A percentile compares a stretch with the other conserved stretches of the same genome.
phyloP scores from a whole-genome alignment of 2,888 invertebrate species.

The Amphimallon solstitiale region DNA sequence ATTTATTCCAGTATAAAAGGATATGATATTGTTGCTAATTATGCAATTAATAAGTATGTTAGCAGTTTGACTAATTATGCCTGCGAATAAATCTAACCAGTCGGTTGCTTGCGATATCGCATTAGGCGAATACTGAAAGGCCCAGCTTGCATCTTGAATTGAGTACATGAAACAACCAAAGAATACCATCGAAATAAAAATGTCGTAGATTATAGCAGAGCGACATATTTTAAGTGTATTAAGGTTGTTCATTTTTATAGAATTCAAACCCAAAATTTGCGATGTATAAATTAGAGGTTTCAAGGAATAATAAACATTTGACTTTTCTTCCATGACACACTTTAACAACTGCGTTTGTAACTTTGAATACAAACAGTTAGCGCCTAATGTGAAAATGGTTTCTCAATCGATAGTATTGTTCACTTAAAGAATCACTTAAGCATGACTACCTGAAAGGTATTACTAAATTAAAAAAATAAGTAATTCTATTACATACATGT shows the following conservation, averaged over 20 bases:
- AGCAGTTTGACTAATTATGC: conserved; percentile 34
- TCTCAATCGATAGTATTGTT: too few relatives aligned
- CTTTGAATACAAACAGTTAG: too few relatives aligned
- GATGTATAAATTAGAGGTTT: conserved; percentile 32
- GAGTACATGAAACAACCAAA: conserved; percentile 36
- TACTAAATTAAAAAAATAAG: too few relatives aligned
- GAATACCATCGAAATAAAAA: conserved; percentile 14
- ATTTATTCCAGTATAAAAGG: conserved; percentile 15
- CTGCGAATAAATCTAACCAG: conserved; percentile 41
- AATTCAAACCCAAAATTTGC: conserved; percentile 31
- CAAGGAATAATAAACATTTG: conserved; percentile 35
- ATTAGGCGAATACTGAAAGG: conserved; percentile 12
- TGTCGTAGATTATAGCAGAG: conserved; percentile 29
- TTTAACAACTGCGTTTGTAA: background rate
- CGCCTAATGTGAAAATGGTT: too few relatives aligned
- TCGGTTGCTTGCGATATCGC: conserved; percentile 41
- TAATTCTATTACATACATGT: too few relatives aligned
- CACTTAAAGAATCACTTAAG: too few relatives aligned
- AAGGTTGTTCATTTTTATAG: conserved; percentile 32
- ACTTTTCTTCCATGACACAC: conserved; percentile 20
- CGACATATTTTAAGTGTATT: conserved; percentile 25
- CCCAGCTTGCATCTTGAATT: background rate
- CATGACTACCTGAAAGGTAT: too few relatives aligned
- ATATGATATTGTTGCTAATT: conserved; percentile 26
- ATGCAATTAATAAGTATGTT: conserved; percentile 37